phyloP scores from a whole-genome alignment of 92 coral and sea anemone genomes.

The Pocillopora grandis region DNA sequence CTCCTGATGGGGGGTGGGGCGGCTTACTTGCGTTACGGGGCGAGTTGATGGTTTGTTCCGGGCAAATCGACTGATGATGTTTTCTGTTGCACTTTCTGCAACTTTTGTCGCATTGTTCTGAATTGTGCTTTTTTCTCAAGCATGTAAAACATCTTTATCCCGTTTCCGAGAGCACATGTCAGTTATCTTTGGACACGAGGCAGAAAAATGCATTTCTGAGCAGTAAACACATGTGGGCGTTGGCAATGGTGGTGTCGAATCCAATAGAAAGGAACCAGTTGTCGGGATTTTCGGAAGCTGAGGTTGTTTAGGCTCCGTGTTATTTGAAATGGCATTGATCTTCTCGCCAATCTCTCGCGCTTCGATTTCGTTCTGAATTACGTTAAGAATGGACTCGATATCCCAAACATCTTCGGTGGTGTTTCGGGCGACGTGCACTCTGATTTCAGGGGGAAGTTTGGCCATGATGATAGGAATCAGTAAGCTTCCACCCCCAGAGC shows the following conservation, averaged over 20 bases:
- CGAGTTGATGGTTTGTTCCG: not conserved
- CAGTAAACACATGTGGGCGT: slow-evolving; percentile 16
- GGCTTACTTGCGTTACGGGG: not conserved
- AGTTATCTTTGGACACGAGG: too few species aligned
- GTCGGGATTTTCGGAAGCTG: not conserved
- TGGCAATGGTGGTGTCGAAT: slow-evolving; percentile 9
- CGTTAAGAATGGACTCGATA: slow-evolving; percentile 35
- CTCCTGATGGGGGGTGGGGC: not conserved
- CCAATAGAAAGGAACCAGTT: slow-evolving; percentile 1
- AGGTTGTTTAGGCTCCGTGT: slow-evolving; percentile 22
- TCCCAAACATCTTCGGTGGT: slow-evolving; percentile 48
- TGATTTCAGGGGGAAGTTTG: slow-evolving; percentile 44
- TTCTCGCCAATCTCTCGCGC: slow-evolving; percentile 50
- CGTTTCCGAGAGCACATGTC: not conserved
- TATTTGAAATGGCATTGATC: slow-evolving; percentile 13
- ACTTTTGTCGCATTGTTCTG: slow-evolving; percentile 15
- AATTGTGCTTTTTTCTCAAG: slow-evolving; percentile 6
- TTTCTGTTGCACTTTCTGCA: slow-evolving; percentile 55
- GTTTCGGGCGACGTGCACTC: slow-evolving; percentile 44
- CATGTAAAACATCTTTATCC: slow-evolving; percentile 19
- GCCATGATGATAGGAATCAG: slow-evolving; percentile 51
- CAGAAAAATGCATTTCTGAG: slow-evolving; percentile 1
- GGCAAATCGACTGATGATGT: slow-evolving; percentile 74
- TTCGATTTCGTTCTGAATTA: slow-evolving; percentile 44
- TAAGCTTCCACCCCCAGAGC: slow-evolving; percentile 56